Evolutionary conservation across 2,113 vertebrate genomes (phyloP), one percentile per base, ranked within the genome.

Genomic region (Empidonax alnorum): DNA sequence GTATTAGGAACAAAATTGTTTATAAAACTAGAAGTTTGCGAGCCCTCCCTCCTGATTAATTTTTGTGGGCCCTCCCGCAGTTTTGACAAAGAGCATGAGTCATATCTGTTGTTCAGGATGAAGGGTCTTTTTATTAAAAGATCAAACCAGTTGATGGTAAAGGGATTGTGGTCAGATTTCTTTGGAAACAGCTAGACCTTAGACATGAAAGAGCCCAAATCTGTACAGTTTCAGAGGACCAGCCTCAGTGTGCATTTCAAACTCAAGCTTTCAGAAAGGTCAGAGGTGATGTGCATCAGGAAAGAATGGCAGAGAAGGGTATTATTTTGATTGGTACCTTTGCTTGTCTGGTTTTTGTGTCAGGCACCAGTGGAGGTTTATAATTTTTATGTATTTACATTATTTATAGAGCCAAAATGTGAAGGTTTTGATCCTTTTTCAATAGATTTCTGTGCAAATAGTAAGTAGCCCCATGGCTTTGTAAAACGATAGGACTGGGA

Each of bases 301-400:
- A 71, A 55, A 19, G 35, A 30, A 17, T 59, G 55, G 24, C 2
- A 7, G 12, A 33, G 50, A 77, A 65, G 2, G 2, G 1, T 35
- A n/a, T 69, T 23, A 42, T 37, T 90, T 77, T 59, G 58, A 50
- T 33, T 59, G 14, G 7, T 50, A 50, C 5, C 3, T 71, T 24
- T 67, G 23, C 6, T 67, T 93, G 21, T 12, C 79, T 49, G n/a
- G 10, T 14, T 55, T 77, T 83, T 27, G 9, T 50, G 69, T 37
- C 3, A 3, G 13, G 23, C 4, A 7, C 4, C 1, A 2, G 4
- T 15, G 28, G 3, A 89, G 2, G 4, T 82, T 66, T 55, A 41
- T 31, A 4, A 18, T 46, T 79, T 86, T 89, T 66, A 27, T 18
- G 13, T 30, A 35, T 20, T 63, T 69, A 49, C 58, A 56, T 49